phyloP scores from a whole-genome alignment of 2,113 vertebrate species.

The Nycticebus coucang region DNA sequence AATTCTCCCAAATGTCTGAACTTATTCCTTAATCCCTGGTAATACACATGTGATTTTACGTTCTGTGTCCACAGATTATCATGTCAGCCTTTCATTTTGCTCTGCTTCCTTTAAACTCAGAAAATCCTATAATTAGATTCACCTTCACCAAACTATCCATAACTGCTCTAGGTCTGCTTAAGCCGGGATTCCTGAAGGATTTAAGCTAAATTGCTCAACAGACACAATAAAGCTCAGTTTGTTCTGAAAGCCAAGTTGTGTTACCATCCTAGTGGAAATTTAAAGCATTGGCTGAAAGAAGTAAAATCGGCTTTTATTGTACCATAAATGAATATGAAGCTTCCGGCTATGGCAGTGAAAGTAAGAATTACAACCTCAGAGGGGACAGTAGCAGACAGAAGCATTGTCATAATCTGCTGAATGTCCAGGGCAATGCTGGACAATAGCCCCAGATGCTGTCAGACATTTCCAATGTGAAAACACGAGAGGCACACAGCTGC shows the following conservation, averaged over 20 bases:
- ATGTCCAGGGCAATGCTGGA: too few relatives aligned
- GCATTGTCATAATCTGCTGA: rapidly evolving
- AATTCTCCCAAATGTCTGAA: background rate
- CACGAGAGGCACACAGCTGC: rapidly evolving
- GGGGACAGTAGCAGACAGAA: rapidly evolving
- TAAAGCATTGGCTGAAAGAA: background rate
- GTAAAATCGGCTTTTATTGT: background rate
- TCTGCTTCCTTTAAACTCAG: background rate
- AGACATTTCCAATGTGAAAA: rapidly evolving
- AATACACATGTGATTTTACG: rapidly evolving
- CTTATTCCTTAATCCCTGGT: background rate
- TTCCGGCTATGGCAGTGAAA: rapidly evolving
- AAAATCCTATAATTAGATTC: conserved; percentile 72
- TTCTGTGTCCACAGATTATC: background rate
- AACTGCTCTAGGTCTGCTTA: background rate
- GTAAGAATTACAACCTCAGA: background rate
- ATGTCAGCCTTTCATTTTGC: background rate
- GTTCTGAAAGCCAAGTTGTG: background rate
- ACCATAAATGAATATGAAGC: conserved; percentile 19
- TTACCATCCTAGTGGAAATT: background rate
- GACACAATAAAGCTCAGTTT: background rate
- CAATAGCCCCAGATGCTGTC: rapidly evolving
- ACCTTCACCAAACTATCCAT: conserved; percentile 16
- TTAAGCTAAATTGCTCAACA: background rate
- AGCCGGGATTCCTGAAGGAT: background rate